Evolutionary conservation across 2,888 invertebrate genomes (phyloP), one percentile per base, ranked within the genome.

Genomic region (Eupithecia pulchellata): DNA sequence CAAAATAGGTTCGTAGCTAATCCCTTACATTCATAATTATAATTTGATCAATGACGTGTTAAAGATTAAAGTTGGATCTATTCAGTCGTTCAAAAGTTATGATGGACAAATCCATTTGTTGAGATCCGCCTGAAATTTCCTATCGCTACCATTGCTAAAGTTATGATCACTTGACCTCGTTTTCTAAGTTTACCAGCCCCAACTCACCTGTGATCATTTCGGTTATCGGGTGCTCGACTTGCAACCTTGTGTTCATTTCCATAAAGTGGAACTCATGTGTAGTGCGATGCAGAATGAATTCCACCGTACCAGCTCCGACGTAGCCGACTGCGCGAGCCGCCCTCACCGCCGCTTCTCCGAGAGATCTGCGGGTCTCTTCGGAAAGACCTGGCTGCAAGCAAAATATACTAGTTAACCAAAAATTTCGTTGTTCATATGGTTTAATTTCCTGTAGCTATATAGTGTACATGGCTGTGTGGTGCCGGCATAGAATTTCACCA

Each of bases 191-290:
- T 39, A 39, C 32, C 6, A 39, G 52, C 4, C n/a, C 9, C 30
- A 60, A 6, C 64, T 75, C 67, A 91, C 97, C 98, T 52, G 99
- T 99, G 60, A 99, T 98, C 97, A 99, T 99, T 94, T 99, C 99
- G 0, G 99, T 98, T 71, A 99, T 97, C 0, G 99, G 99, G 95
- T 99, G 99, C 86, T 99, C 99, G 0, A 99, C 98, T 90, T 98
- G 98, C 36, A 98, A 93, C 55, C 99, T 95, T 0, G 99, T 99
- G 90, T 99, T 99, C 99, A 99, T 99, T 95, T 99, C 99, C 99
- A 99, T 99, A 88, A 99, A 99, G 92, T 98, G 98, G 88, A 99
- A 99, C 74, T 97, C 96, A 77, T 98, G 96, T 60, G 97, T 96
- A 68, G 95, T 93, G 67, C 97, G 95, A 87, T 99, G 99, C 87